Conservation (phyloP, 2,113 vertebrate genomes). For the Gadus macrocephalus region DNA sequence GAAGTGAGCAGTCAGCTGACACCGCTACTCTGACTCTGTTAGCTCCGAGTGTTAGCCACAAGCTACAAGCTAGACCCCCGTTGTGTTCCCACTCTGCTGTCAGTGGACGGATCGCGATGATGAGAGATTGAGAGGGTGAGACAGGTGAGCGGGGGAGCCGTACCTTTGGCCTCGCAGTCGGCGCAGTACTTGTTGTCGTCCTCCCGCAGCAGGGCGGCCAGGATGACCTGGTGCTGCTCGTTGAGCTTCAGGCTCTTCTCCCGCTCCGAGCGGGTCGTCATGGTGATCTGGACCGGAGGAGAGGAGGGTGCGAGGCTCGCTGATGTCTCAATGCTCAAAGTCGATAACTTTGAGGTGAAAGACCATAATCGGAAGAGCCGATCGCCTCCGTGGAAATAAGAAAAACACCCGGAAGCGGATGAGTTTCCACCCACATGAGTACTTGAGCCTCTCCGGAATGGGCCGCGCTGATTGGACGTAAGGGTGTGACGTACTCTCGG, state of each 20-base stretch:
- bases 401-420: slow-evolving; percentile 73
- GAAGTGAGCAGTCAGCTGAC: slow-evolving; percentile 59
- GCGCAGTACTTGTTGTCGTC: slow-evolving; percentile 99
- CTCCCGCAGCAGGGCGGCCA: slow-evolving; percentile 91
- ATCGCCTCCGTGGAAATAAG: slow-evolving; percentile 46
- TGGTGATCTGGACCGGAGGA: slow-evolving; percentile 38
- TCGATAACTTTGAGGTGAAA: slow-evolving; percentile 42
- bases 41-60: slow-evolving; percentile 23
- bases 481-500: slow-evolving; percentile 24
- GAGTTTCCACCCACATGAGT: slow-evolving; percentile 59
- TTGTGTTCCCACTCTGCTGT: neutral
- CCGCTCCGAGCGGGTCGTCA: slow-evolving; percentile 92
- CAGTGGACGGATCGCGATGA: too few species aligned
- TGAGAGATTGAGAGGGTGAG: too few species aligned
- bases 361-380: slow-evolving; percentile 56
- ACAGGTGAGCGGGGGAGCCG: neutral
- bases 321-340: neutral
- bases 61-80: neutral
- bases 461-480: slow-evolving; percentile 46
- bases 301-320: slow-evolving; percentile 6
- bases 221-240: slow-evolving; percentile 94
- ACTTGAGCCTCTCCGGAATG: slow-evolving; percentile 23
- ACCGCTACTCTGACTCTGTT: slow-evolving; percentile 21
- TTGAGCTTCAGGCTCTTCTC: slow-evolving; percentile 96
- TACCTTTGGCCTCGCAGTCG: slow-evolving; percentile 96